Evolutionary conservation across 1,140 invertebrate genomes (phyloP), one percentile per base, ranked within the genome.

Genomic region (Nautilus pompilius): DNA sequence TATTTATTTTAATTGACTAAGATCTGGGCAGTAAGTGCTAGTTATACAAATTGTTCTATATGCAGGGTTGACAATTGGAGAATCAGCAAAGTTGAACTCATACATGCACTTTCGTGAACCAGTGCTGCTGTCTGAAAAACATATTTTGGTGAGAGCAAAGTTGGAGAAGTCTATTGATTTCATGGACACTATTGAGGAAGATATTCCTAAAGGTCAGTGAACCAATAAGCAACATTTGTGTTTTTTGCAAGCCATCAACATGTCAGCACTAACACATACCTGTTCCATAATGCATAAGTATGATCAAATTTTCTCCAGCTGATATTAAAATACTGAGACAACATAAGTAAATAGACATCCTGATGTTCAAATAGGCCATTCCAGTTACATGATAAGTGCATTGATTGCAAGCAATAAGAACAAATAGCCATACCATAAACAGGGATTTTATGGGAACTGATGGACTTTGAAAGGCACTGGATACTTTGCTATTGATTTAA

Each of bases 141-240:
- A 73, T 20, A 66, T 82, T 5, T 59, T 83, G 28, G 68, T 80
- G 56, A 74, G 74, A 58, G 78, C 81, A 15, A 76, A 79, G 60
- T 54, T 83, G 24, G 81, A 84, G 65, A 82, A 79, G 66, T 71
- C 81, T 26, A 77, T 83, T 57, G 81, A 84, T 63, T 83, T 84
- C 67, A 67, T 84, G 72, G 81, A 83, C 58, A 70, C 71, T 5
- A 48, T 84, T 45, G 81, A 82, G 63, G 80, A 83, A 29, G 82
- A 83, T 66, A 76, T 82, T 58, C 83, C 82, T 45, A 77, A 76
- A 70, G 79, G 80, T 82, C 5, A 24, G 51, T 3, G 17, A 28
- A 17, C 51, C 20, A 24, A 24, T 5, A 17, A 41, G n/a, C 36
- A 13, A 10, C 36, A 41, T 41, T 41, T 10, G n/a, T 41, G n/a